A percentile compares a stretch with the other conserved stretches of the same genome.
Evolutionary conservation across 1,140 invertebrate genomes (phyloP).

Genomic region (Ostrea denselamellosa): DNA sequence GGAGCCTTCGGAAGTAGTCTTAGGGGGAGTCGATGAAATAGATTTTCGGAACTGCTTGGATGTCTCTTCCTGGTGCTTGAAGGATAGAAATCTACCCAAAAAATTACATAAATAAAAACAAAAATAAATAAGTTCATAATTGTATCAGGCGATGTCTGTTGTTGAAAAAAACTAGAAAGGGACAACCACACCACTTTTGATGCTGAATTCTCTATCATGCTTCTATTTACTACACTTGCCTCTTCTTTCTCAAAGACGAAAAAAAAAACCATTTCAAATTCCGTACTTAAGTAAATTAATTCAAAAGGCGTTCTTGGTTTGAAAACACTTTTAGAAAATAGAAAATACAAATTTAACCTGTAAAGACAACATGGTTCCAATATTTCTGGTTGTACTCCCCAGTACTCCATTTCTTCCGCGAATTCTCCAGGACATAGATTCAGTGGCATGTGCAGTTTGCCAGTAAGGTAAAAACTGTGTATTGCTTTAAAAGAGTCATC

Average conservation of each 20-base stretch:
- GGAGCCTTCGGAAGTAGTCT: background rate
- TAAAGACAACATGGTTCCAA: slow-evolving; percentile 67
- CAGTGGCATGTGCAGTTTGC: slow-evolving; percentile 65
- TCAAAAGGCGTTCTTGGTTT: too few relatives aligned
- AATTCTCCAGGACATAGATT: slow-evolving; percentile 64
- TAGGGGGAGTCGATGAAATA: background rate
- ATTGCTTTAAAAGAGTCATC: slow-evolving; percentile 57
- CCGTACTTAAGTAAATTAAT: background rate
- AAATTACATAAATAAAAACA: background rate
- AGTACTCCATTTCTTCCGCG: slow-evolving; percentile 67
- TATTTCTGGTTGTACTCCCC: slow-evolving; percentile 59
- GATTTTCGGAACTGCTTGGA: background rate
- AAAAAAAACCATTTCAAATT: background rate
- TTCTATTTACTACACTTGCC: background rate
- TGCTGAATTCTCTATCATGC: too few relatives aligned
- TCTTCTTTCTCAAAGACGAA: background rate
- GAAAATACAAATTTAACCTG: background rate
- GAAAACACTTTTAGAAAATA: background rate
- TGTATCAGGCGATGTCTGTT: too few relatives aligned
- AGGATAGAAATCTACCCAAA: slow-evolving; percentile 15
- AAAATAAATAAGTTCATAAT: too few relatives aligned
- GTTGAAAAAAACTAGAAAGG: too few relatives aligned
- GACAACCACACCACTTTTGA: too few relatives aligned
- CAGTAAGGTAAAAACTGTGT: slow-evolving; percentile 63
- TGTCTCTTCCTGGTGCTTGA: background rate